These are phyloP conservation scores for Gephyroberyx darwinii DNA, from an alignment of 2,797 vertebrate species.

Conservation along the genomic window DNA sequence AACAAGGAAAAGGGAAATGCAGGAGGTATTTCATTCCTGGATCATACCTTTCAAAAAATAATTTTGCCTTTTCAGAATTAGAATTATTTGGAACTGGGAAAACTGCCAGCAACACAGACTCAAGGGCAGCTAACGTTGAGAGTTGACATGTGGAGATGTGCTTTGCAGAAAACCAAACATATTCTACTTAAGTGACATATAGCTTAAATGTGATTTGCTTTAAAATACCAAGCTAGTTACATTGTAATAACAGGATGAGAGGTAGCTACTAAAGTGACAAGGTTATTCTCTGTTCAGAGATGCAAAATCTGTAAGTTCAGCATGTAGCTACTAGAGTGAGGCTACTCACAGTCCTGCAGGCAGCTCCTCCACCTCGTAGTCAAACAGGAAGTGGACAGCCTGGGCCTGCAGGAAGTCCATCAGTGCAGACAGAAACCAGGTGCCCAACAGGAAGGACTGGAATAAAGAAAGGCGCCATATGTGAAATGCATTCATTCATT, in stretches of 20 bases:
- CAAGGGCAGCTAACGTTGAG: slow-evolving; percentile 22
- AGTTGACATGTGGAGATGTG: background rate
- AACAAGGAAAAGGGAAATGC: no score
- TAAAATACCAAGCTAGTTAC: no score
- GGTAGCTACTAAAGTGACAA: background rate
- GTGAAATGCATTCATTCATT: background rate
- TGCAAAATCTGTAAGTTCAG: background rate
- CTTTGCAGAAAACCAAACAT: slow-evolving; percentile 1
- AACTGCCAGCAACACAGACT: no score
- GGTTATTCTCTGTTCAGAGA: background rate
- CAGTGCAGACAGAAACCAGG: slow-evolving; percentile 91
- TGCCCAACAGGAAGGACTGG: slow-evolving; percentile 93
- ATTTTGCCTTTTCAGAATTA: no score
- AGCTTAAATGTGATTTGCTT: background rate
- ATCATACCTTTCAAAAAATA: no score
- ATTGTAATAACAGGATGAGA: background rate
- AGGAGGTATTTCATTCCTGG: no score
- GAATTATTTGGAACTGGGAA: background rate
- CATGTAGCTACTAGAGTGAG: background rate
- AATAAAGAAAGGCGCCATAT: slow-evolving; percentile 32
- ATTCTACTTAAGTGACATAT: slow-evolving; percentile 1
- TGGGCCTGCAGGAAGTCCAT: slow-evolving; percentile 89
- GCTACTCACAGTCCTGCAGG: slow-evolving; percentile 95
- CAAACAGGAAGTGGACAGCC: slow-evolving; percentile 82
- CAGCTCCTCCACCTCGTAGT: slow-evolving; percentile 86